Evolutionary conservation across 2,888 invertebrate genomes (phyloP), one percentile per base, ranked within the genome.

Genomic region (Halictus quadricinctus): DNA sequence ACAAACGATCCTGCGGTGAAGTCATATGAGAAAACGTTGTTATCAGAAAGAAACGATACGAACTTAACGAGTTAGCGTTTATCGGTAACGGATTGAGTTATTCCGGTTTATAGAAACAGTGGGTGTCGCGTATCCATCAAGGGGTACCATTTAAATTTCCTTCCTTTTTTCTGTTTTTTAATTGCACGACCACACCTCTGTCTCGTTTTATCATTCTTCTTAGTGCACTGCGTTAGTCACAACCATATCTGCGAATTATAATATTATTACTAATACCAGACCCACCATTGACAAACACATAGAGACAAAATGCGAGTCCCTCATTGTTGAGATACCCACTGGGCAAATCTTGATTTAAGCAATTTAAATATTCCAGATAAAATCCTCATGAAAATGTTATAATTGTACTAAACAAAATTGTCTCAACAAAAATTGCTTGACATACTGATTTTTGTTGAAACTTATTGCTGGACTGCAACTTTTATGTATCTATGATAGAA

Each of bases 181-280:
- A 50, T 85, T 41, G 36, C 66, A 50, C 79, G 36, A 29, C 46
- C 58, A 15, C 70, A 29, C n/a, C 69, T 50, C 15, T n/a, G 25
- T 43, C 48, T 50, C 60, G 48, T 21, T 18, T 72, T 77, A n/a
- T n/a, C 72, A 25, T 36, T 82, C 66, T 43, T 64, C 76, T 74
- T 80, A 72, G 41, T n/a, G 43, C 79, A 76, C 79, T 76, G 84
- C 81, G 76, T 90, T 90, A 85, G 90, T 91, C 91, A 91, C 87
- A 91, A 91, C 91, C 91, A 91, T 87, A 91, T 83, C 91, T 91
- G 81, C 8, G 43, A 18, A 78, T 0, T 21, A 78, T 29, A 54
- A 46, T 29, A 74, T 60, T n/a, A 36, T 76, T 7, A 48, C 60
- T 21, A 36, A 21, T 43, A 18, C 50, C 15, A 43, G 46, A 50